phyloP scores from a whole-genome alignment of 2,113 vertebrate species.

The Anarhynchus alexandrinus region DNA sequence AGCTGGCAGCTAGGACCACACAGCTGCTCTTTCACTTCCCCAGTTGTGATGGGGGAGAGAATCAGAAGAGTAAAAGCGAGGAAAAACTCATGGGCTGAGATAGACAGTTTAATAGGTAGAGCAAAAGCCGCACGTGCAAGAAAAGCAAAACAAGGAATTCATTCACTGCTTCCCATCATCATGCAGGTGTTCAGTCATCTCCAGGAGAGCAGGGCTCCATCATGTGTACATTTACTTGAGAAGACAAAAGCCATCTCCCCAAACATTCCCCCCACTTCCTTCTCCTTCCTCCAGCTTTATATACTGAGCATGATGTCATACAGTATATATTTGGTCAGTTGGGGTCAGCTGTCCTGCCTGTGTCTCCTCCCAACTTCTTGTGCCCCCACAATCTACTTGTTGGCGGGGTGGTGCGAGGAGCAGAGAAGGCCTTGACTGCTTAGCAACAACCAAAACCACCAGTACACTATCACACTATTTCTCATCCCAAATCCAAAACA shows the following conservation, averaged over 20 bases:
- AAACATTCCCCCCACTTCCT: neutral
- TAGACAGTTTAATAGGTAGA: neutral
- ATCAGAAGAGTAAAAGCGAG: neutral
- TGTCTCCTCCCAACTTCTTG: neutral
- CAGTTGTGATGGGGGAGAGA: neutral
- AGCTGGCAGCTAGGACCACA: neutral
- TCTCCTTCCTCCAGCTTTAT: neutral
- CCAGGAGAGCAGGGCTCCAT: neutral
- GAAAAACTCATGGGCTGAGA: neutral
- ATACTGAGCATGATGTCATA: neutral
- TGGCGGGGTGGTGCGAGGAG: neutral
- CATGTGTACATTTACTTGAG: neutral
- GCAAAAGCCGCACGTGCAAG: neutral
- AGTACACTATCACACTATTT: neutral
- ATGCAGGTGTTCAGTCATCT: neutral
- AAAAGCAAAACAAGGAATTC: neutral
- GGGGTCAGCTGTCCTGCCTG: neutral
- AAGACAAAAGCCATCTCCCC: neutral
- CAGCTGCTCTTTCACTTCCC: neutral
- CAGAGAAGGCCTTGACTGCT: neutral
- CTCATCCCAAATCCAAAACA: neutral
- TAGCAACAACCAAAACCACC: neutral
- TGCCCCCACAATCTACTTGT: neutral
- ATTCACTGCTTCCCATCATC: neutral
- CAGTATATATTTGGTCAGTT: neutral